Conservation (phyloP, 2,888 invertebrate species). For the Tridacna gigas region DNA sequence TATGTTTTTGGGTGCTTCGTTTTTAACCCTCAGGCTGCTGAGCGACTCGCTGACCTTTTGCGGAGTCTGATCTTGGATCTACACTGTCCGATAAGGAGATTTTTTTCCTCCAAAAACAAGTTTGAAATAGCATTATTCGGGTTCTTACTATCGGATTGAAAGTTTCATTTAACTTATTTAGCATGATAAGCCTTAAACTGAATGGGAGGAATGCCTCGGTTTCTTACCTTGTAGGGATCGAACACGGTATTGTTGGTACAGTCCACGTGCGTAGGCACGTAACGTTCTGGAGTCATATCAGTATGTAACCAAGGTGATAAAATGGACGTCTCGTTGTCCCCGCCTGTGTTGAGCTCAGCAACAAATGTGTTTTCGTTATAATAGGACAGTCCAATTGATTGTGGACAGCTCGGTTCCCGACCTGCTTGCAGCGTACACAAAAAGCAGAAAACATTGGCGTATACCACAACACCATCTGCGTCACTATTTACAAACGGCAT, state of each 20-base stretch:
- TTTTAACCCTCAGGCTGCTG: no score
- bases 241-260: slow-evolving; percentile 36
- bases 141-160: no score
- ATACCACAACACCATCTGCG: slow-evolving; percentile 11
- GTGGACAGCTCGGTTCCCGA: slow-evolving; percentile 4
- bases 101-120: no score
- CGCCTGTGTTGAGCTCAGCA: slow-evolving; percentile 37
- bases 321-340: slow-evolving; percentile 2
- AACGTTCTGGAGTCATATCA: slow-evolving; percentile 35
- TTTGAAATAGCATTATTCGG: no score
- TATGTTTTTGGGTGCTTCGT: no score
- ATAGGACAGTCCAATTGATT: slow-evolving; percentile 2
- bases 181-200: no score
- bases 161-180: no score
- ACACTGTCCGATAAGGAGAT: no score
- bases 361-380: slow-evolving; percentile 27
- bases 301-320: slow-evolving; percentile 31
- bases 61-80: no score
- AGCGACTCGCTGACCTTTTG: no score
- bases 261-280: slow-evolving; percentile 29
- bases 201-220: background rate
- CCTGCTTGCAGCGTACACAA: slow-evolving; percentile 19
- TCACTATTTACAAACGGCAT: slow-evolving; percentile 40
- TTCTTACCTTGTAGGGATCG: slow-evolving; percentile 53
- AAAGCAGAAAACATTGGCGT: slow-evolving; percentile 55